Base-by-base conservation (phyloP, 2,888 invertebrate species). In the Oscheius sp. region DNA sequence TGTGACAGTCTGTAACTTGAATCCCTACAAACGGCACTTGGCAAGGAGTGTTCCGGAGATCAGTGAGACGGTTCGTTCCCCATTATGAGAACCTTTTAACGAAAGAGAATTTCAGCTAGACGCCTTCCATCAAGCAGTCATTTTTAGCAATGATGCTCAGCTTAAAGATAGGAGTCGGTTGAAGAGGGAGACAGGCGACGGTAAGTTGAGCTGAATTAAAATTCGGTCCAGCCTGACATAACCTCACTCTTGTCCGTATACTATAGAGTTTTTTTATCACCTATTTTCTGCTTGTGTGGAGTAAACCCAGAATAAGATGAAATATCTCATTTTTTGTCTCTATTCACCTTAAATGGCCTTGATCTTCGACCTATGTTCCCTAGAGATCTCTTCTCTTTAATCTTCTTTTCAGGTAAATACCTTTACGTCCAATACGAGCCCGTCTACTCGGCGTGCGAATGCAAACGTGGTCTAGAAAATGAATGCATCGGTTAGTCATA, bases 81-180 rank as follows among this genome's bases (percentile, higher is more conserved):
- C n/a, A 9, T 36, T 36, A 57, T 30, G 2, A 22, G 22, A 32
- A 20, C 28, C 30, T 24, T 8, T n/a, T 5, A 2, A 32, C 26
- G 30, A 26, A 2, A 41, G 45, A n/a, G 45, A 24, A 54, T 70
- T 71, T 45, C 71, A 82, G 80, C 72, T 84, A 9, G 83, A 85
- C 64, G 82, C 82, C 8, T 84, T 80, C 70, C 84, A 84, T 66
- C 84, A 84, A 73, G 83, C 83, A 1, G 84, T 84, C 6, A 77
- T 80, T 26, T 84, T 78, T 74, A 78, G 78, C 49, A 80, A 82
- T 61, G 83, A 83, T 62, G 82, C 84, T 8, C 71, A 77, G 56
- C 49, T 72, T 54, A 70, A 73, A 50, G 67, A 30, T 4, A 12
- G 14, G 14, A 22, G 28, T 8, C 17, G 67, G 24, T 26, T 22